phyloP scores from a whole-genome alignment of 2,113 vertebrate species.

The Marmota monax region DNA sequence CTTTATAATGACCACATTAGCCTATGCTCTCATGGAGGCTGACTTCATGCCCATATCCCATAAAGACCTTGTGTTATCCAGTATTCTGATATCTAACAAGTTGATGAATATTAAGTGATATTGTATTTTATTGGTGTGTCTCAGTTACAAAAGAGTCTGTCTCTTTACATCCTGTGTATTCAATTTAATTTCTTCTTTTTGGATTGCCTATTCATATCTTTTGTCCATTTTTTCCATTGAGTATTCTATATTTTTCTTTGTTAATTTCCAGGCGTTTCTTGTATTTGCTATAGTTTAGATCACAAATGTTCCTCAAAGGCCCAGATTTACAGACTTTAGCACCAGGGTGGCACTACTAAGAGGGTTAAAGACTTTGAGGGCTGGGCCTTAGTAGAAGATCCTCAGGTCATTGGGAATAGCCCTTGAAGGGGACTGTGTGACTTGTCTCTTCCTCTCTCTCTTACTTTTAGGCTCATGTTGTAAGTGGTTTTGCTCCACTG shows the following conservation, averaged over 20 bases:
- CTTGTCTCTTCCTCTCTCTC: not conserved
- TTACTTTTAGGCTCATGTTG: not conserved
- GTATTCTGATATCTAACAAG: not conserved
- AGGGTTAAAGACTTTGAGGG: no score
- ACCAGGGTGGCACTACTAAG: no score
- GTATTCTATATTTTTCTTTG: not conserved
- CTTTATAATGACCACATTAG: not conserved
- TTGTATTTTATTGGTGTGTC: not conserved
- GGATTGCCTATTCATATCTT: not conserved
- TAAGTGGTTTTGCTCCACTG: not conserved
- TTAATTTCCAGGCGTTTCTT: not conserved
- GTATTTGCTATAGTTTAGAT: not conserved
- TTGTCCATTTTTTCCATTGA: not conserved
- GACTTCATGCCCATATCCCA: not conserved
- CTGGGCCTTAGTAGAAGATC: not conserved
- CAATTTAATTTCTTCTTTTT: not conserved
- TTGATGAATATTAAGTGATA: not conserved
- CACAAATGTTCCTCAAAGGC: not conserved
- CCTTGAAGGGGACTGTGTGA: not conserved
- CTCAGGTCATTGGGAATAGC: not conserved
- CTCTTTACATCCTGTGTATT: not conserved
- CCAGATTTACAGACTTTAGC: not conserved
- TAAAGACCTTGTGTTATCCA: not conserved
- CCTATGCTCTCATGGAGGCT: not conserved
- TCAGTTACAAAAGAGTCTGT: not conserved